Evolutionary conservation across 2,113 vertebrate species (phyloP).

Genomic region (Herpetotheres cachinnans): DNA sequence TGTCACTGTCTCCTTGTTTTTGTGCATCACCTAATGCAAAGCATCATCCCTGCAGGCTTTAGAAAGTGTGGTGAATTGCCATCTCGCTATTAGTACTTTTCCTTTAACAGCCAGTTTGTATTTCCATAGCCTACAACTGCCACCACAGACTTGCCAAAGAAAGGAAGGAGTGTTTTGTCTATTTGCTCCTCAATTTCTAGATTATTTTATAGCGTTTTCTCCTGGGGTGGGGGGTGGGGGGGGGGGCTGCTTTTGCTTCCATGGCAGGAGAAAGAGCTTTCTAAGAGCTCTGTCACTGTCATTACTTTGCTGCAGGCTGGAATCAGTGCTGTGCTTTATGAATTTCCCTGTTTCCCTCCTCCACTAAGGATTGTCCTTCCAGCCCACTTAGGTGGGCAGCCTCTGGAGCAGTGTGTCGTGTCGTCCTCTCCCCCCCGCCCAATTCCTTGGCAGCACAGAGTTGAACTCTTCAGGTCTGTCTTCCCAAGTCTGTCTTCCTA

Average conservation of each 20-base stretch:
- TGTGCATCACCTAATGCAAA: conserved; percentile 26
- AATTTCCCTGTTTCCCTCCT: background rate
- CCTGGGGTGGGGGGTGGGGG: no score
- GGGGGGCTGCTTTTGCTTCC: background rate
- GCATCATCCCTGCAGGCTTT: conserved; percentile 2
- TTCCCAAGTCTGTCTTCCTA: background rate
- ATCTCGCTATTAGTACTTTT: background rate
- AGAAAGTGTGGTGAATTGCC: conserved; percentile 5
- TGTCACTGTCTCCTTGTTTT: background rate
- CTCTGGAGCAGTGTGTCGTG: background rate
- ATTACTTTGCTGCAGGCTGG: background rate
- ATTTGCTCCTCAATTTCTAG: background rate
- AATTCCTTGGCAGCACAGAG: background rate
- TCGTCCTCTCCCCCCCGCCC: no score
- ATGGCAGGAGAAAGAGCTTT: background rate
- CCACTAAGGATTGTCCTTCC: background rate
- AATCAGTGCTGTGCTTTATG: background rate
- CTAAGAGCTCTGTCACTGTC: conserved; percentile 4
- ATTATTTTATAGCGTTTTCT: background rate
- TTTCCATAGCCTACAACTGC: conserved; percentile 38
- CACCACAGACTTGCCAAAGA: background rate
- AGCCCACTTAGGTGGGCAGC: background rate
- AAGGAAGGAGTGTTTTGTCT: background rate
- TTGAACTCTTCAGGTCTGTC: background rate
- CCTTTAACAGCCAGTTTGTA: background rate